Conservation (phyloP, 2,113 vertebrate species). For the Indri indri region DNA sequence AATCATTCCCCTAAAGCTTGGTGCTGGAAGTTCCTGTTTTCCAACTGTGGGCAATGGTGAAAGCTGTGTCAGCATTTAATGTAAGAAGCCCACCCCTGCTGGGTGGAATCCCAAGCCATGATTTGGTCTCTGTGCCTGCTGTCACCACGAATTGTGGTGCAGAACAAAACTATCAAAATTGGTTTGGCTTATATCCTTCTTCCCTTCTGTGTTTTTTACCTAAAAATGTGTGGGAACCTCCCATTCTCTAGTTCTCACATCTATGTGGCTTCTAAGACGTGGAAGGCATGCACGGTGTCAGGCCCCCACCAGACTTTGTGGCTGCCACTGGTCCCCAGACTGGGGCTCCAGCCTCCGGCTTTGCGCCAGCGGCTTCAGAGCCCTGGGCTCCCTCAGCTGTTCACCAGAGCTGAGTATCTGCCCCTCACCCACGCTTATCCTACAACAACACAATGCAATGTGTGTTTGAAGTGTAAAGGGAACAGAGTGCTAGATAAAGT, state of each 20-base stretch:
- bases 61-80: background rate
- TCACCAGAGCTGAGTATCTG: too few relatives aligned
- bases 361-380: too few relatives aligned
- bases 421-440: background rate
- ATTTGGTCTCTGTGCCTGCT: too few relatives aligned
- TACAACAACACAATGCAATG: background rate
- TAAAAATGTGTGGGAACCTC: background rate
- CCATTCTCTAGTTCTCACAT: background rate
- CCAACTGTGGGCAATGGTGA: background rate
- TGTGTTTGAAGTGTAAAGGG: background rate
- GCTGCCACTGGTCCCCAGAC: too few relatives aligned
- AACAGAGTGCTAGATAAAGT: background rate
- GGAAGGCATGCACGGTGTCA: background rate
- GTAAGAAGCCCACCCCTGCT: background rate
- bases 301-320: too few relatives aligned
- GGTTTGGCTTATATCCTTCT: too few relatives aligned
- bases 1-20: background rate
- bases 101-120: too few relatives aligned
- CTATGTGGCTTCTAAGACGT: background rate
- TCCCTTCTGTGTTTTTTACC: background rate
- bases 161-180: background rate
- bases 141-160: rapidly evolving
- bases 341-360: background rate
- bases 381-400: background rate
- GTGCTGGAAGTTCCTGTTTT: background rate